Base-by-base conservation (phyloP, 2,888 invertebrate genomes). In the Caenorhabditis sp. region DNA sequence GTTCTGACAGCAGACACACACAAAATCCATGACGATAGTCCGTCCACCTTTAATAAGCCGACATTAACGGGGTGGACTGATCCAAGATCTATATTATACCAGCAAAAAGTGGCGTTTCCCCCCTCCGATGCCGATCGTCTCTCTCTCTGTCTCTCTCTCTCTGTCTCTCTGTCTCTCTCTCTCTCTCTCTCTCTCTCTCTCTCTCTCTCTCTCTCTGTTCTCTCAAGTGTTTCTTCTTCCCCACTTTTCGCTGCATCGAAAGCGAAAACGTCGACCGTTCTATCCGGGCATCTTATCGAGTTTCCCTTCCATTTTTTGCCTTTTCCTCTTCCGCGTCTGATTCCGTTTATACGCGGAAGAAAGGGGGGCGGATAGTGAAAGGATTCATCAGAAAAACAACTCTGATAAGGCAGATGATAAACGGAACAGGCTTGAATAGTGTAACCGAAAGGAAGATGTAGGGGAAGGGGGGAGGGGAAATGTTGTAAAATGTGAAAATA, bases 231-330 rank as follows among this genome's bases (percentile, higher is more conserved):
- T 65, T 74, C 65, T 47, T 47, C 32, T 55, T 71, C 60, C 51
- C 26, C 58, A 9, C 24, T 32, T 26, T 44, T 24, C 32, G 32
- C 44, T 24, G 32, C 15, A 28, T 28, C 20, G 35, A 56, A 71
- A 62, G 56, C 51, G 74, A 74, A 65, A 65, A 65, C n/a, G n/a
- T n/a, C n/a, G 65, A 67, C 24, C 64, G 72, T 64, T 64, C 55
- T 74, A 65, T 65, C 65, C 65, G 26, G 37, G 61, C 67, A 61
- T 67, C 76, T 67, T 76, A 76, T 76, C 76, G 76, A 76, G 76
- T 76, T 76, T 76, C 67, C 58, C 51, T 37, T 26, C 9, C 28
- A 50, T 50, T 22, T 32, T 32, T 32, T 9, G 9, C 9, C 9
- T 32, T 26, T 51, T 40, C 8, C 40, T 9, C 74, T 58, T 74